Base-by-base conservation (phyloP, 2,797 vertebrate species). In the Vespertilio murinus region DNA sequence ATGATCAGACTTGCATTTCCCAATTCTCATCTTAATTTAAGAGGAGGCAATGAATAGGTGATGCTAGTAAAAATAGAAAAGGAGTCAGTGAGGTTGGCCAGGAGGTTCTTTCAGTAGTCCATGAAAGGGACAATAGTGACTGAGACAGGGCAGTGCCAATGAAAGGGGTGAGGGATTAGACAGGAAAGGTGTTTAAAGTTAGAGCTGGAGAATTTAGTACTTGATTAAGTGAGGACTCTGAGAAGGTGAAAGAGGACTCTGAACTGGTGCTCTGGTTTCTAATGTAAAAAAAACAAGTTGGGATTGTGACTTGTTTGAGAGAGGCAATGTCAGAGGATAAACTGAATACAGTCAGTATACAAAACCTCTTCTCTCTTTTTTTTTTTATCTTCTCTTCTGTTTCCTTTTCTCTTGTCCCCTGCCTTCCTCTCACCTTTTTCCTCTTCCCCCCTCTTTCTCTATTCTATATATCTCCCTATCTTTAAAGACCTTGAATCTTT, bases 401-500 rank as follows among this genome's bases (percentile, higher is more conserved):
- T n/a, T 75, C 3, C 17, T 14, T 7, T 30, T 4, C 4, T 33
- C 33, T 3, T 12, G 6, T 67, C 14, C 22, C 28, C 38, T 71
- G 0, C 28, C 28, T 22, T 38, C 10, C 20, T 5, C 18, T 67
- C 3, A 2, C 8, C n/a, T 23, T 7, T 56, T 1, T 14, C 12
- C 2, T 40, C 38, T 49, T n/a, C 6, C 5, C 25, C 11, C 16
- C 25, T 40, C 5, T 12, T 8, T 80, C 16, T 13, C 17, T 49
- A 6, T 45, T 49, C 47, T 33, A 28, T 40, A 14, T 30, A 7
- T 59, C 28, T 22, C 3, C 12, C 30, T 3, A 17, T n/a, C 38
- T 64, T 16, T 73, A 40, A 78, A 91, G 69, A 83, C 25, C 20
- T 89, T 65, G 42, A 92, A 64, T 56, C 11, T 80, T 82, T 28